Conservation (phyloP, 2,797 vertebrate species). For the Phoxinus dragarum region DNA sequence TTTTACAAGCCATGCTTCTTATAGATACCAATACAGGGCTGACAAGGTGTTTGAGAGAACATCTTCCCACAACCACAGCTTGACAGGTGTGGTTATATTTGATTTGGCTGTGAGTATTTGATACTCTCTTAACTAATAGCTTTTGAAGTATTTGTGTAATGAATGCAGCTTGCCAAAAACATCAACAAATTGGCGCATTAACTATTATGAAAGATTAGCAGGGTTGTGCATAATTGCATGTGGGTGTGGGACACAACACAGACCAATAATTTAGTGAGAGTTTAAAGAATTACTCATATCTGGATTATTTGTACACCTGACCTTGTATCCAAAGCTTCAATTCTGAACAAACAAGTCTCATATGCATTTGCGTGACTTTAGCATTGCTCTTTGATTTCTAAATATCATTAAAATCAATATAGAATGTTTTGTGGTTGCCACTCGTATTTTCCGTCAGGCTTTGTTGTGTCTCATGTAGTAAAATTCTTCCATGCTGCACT, state of each 20-base stretch:
- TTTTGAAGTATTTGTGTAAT: slow-evolving; percentile 27
- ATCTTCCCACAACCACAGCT: slow-evolving; percentile 30
- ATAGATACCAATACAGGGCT: not conserved
- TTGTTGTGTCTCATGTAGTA: slow-evolving; percentile 71
- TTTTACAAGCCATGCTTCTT: slow-evolving; percentile 18
- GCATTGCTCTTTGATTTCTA: slow-evolving; percentile 37
- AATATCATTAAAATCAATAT: slow-evolving; percentile 48
- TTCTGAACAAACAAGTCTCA: slow-evolving; percentile 14
- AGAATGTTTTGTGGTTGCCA: slow-evolving; percentile 59
- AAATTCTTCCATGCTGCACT: slow-evolving; percentile 67
- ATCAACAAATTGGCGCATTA: slow-evolving; percentile 11
- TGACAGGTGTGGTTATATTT: slow-evolving; percentile 51
- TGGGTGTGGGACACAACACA: slow-evolving; percentile 2
- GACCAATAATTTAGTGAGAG: not conserved
- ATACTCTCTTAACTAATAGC: slow-evolving; percentile 20
- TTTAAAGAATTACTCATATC: slow-evolving; percentile 30
- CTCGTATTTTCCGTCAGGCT: slow-evolving; percentile 63
- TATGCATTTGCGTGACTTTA: slow-evolving; percentile 26
- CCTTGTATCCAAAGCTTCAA: slow-evolving; percentile 20
- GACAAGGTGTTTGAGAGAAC: not conserved
- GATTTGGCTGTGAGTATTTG: slow-evolving; percentile 40
- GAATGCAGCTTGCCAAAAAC: slow-evolving; percentile 14
- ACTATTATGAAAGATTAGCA: slow-evolving; percentile 13
- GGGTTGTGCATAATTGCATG: not conserved
- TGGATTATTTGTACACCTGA: slow-evolving; percentile 8